Evolutionary conservation across 2,888 invertebrate genomes (phyloP).

Genomic region (Aleiodes testaceus): DNA sequence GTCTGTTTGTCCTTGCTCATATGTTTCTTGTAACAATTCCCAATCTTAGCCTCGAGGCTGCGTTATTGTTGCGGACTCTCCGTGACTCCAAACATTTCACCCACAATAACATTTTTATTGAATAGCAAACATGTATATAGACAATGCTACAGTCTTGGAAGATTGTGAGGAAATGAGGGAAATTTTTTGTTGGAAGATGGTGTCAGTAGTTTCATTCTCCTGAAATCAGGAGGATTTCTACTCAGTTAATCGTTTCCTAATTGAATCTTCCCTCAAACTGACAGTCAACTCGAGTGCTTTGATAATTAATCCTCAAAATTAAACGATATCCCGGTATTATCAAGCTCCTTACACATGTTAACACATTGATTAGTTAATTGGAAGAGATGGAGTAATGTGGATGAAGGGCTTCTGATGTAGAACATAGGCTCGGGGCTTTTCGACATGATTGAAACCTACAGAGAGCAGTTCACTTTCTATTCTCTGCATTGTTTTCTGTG

Average conservation of each 20-base stretch:
- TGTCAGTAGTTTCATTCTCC: neutral
- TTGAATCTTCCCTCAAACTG: constrained; percentile 5
- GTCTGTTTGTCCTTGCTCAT: constrained; percentile 55
- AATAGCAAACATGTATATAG: constrained; percentile 58
- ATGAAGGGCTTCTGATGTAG: constrained; percentile 49
- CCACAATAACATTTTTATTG: constrained; percentile 65
- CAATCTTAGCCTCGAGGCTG: constrained; percentile 54
- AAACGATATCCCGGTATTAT: constrained; percentile 5
- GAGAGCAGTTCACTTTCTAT: constrained; percentile 53
- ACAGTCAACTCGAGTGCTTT: neutral
- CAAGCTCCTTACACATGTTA: constrained; percentile 46
- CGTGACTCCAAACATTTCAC: constrained; percentile 49
- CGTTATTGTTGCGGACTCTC: constrained; percentile 56
- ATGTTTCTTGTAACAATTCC: constrained; percentile 35
- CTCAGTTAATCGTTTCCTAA: neutral
- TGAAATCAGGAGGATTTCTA: neutral
- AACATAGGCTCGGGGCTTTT: constrained; percentile 53
- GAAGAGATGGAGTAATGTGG: constrained; percentile 62
- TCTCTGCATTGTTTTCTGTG: constrained; percentile 53
- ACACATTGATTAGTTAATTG: constrained; percentile 71
- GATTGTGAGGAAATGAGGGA: neutral
- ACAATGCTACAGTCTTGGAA: too few species aligned
- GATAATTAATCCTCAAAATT: constrained; percentile 21
- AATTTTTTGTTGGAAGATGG: constrained; percentile 1
- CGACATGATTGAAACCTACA: constrained; percentile 56